phyloP scores from a whole-genome alignment of 2,113 vertebrate species.

The Lasiurus borealis region DNA sequence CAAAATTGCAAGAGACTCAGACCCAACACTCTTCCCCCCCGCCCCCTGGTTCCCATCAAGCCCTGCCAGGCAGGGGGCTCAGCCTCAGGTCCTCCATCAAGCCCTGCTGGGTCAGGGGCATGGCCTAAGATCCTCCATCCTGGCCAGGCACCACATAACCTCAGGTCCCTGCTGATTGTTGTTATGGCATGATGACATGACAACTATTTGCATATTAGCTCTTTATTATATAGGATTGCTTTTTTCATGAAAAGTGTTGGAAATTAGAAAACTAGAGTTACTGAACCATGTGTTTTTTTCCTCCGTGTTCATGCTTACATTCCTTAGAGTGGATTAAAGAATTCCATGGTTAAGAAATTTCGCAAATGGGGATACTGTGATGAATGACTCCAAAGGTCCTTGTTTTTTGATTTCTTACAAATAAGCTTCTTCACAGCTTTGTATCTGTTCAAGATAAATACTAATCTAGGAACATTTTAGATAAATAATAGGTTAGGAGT shows the following conservation, averaged over 20 bases:
- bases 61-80: too few species aligned
- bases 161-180: too few species aligned
- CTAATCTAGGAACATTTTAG: not conserved
- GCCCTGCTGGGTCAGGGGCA: too few species aligned
- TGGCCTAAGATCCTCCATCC: too few species aligned
- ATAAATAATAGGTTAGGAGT: not conserved
- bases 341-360: not conserved
- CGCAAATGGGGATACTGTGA: not conserved
- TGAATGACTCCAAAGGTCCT: not conserved
- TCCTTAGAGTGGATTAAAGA: not conserved
- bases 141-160: too few species aligned
- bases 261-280: not conserved
- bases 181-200: too few species aligned
- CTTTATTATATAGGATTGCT: not conserved
- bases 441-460: constrained; percentile 13
- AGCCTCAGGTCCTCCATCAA: too few species aligned
- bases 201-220: too few species aligned
- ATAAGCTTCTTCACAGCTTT: not conserved
- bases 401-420: not conserved
- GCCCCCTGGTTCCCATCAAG: too few species aligned
- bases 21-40: too few species aligned
- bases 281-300: not conserved
- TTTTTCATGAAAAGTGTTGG: not conserved
- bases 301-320: not conserved
- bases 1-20: too few species aligned